Percentiles rank a stretch among this genome's conserved stretches.
phyloP scores from a whole-genome alignment of 2,113 vertebrate species.

The Macrotus californicus region DNA sequence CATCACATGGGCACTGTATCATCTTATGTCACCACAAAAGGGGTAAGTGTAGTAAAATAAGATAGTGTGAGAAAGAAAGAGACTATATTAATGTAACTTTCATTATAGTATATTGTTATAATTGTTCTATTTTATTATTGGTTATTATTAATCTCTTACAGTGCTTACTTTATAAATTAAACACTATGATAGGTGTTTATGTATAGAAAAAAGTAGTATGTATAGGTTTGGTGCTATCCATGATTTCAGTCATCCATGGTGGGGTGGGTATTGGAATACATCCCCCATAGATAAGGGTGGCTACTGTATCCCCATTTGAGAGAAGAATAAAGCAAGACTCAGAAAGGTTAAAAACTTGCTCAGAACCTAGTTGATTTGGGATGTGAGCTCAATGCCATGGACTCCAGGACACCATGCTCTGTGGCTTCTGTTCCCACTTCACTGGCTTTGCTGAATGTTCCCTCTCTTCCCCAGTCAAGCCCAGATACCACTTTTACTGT shows the following conservation, averaged over 20 bases:
- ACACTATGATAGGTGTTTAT: not conserved
- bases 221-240: not conserved
- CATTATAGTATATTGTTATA: not conserved
- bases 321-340: not conserved
- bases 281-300: not conserved
- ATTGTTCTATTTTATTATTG: not conserved
- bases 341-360: not conserved
- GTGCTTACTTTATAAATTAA: not conserved
- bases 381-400: accelerated
- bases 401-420: not conserved
- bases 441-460: not conserved
- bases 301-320: not conserved
- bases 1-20: no score
- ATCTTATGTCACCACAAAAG: not conserved
- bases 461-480: not conserved
- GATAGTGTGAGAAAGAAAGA: not conserved
- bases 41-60: not conserved
- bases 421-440: not conserved
- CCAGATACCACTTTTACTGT: not conserved
- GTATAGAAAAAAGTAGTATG: not conserved
- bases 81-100: not conserved
- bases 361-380: accelerated
- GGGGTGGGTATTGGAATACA: not conserved
- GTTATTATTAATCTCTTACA: not conserved
- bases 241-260: not conserved